Base-by-base conservation (phyloP, 2,113 vertebrate genomes). In the Geococcyx californianus region DNA sequence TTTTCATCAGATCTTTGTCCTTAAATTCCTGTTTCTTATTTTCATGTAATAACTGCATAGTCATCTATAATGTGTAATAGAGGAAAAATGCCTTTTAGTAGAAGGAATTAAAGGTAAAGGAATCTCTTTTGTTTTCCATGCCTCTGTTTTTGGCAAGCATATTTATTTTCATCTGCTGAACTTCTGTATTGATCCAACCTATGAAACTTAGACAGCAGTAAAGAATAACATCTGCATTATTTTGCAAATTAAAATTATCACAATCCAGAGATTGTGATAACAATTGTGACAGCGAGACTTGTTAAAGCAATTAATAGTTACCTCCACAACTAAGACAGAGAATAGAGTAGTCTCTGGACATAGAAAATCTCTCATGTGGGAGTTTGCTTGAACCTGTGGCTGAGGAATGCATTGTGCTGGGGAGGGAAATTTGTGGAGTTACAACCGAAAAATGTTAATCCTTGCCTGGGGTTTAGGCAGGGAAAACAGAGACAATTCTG, bases 391-490 rank as follows among this genome's bases (percentile, higher is more conserved):
- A 15, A 24, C 1, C 11, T 38, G 47, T 7, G 11, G 24, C 5
- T 0, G 3, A 54, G 14, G 3, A 6, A 2, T 40, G 11, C 5
- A 34, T 87, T 73, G 11, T 75, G 25, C 20, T 75, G 26, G 15
- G 21, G 17, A 29, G 9, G 12, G n/a, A 62, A 60, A 4, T 81
- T 89, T 38, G 38, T 33, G 34, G 34, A 51, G 15, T 69, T 55
- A n/a, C 19, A 68, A 4, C 25, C 69, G 70, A 18, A 31, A 26
- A 49, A 11, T 19, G 10, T 38, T 59, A 63, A 44, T 54, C 19
- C 24, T 80, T 74, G 14, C 2, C 23, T 49, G 15, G 24, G 34
- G 3, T 60, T 52, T 70, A 75, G 28, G 31, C 15, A 76, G 23
- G n/a, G 23, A 83, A 87, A 80, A 66, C 13, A 73, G 44, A 74